Evolutionary conservation across 2,888 invertebrate genomes (phyloP).

Genomic region (Autographa pulchrina): DNA sequence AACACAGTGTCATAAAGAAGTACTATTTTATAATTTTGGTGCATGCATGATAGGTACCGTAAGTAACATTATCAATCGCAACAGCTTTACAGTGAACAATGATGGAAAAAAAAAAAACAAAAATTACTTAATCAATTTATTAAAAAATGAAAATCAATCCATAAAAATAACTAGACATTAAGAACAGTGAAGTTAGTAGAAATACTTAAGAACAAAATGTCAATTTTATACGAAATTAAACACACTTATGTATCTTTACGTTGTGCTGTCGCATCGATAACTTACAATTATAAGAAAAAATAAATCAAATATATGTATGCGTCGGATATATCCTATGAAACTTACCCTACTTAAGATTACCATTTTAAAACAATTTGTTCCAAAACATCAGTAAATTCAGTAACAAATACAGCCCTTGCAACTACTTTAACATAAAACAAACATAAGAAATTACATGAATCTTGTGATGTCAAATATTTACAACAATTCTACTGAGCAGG

Average conservation of each 20-base stretch:
- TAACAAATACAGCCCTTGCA: slow-evolving; percentile 75
- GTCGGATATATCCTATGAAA: slow-evolving; percentile 69
- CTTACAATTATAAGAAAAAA: slow-evolving; percentile 61
- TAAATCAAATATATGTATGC: slow-evolving; percentile 67
- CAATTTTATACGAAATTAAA: slow-evolving; percentile 79
- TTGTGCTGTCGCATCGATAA: slow-evolving; percentile 63
- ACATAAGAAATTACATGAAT: slow-evolving; percentile 63
- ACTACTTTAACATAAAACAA: slow-evolving; percentile 62
- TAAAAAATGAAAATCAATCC: slow-evolving; percentile 86
- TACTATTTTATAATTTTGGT: too few relatives aligned
- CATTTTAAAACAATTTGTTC: slow-evolving; percentile 77
- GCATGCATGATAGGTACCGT: too few relatives aligned
- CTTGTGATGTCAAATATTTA: slow-evolving; percentile 84
- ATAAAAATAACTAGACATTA: slow-evolving; percentile 84
- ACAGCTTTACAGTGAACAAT: too few relatives aligned
- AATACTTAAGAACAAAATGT: slow-evolving; percentile 74
- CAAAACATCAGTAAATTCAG: slow-evolving; percentile 79
- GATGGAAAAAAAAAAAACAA: slow-evolving; percentile 42
- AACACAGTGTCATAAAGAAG: neutral
- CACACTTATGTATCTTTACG: slow-evolving; percentile 60
- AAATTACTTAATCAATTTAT: slow-evolving; percentile 79
- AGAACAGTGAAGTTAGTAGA: slow-evolving; percentile 79
- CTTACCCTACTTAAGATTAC: slow-evolving; percentile 69
- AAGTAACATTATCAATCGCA: too few relatives aligned
- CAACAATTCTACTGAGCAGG: slow-evolving; percentile 70